Evolutionary conservation across 2,888 invertebrate genomes (phyloP).

Genomic region (Drosophila sordidapex): DNA sequence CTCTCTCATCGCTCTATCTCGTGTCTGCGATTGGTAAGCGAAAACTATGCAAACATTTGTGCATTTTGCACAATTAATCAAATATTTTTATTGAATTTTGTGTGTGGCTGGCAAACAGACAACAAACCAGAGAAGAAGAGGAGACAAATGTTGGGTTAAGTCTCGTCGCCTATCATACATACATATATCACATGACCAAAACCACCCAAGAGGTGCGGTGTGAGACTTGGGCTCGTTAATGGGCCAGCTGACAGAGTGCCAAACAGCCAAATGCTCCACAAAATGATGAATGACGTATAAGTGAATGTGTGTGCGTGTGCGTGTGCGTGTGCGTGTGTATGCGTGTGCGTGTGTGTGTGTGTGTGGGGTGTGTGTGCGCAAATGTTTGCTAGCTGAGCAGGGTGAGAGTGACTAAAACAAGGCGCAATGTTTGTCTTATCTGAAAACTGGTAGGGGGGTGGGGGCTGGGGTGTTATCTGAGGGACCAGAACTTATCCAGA

Average conservation of each 20-base stretch:
- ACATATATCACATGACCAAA: conserved; percentile 49
- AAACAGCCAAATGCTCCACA: conserved; percentile 55
- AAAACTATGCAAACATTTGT: conserved; percentile 72
- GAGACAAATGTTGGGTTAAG: conserved; percentile 62
- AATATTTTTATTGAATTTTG: conserved; percentile 74
- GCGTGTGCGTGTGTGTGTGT: background rate
- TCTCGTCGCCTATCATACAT: conserved; percentile 20
- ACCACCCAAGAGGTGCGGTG: background rate
- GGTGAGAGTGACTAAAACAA: conserved; percentile 32
- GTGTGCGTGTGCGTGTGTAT: background rate
- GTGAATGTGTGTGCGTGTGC: conserved; percentile 9
- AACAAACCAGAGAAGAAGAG: conserved; percentile 27
- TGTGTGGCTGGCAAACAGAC: conserved; percentile 56
- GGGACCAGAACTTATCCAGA: conserved; percentile 13
- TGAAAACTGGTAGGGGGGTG: background rate
- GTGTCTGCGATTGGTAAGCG: conserved; percentile 43
- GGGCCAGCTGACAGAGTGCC: conserved; percentile 73
- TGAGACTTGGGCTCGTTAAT: conserved; percentile 63
- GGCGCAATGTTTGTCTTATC: conserved; percentile 37
- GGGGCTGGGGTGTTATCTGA: background rate
- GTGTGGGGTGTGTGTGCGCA: background rate
- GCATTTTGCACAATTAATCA: conserved; percentile 74
- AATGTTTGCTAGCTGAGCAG: conserved; percentile 25
- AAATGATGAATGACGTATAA: conserved; percentile 64
- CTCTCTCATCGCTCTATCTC: background rate